A percentile compares a stretch with the other conserved stretches of the same genome.
Conservation (phyloP, 2,797 vertebrate genomes). For the Trematomus bernacchii region DNA sequence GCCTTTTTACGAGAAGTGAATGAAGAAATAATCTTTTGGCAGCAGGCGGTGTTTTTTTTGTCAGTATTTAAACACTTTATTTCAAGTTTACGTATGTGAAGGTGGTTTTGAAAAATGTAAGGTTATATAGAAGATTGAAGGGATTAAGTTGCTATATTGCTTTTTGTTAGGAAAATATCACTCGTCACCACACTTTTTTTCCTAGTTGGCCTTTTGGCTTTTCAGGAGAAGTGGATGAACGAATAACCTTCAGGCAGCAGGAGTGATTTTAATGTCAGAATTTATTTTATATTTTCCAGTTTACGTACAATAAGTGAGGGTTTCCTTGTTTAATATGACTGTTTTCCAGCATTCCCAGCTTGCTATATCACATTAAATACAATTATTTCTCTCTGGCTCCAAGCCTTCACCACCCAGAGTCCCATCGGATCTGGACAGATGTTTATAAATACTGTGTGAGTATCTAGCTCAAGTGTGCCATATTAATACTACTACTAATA, state of each 20-base stretch:
- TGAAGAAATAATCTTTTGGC: too few species aligned
- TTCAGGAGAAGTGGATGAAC: slow-evolving; percentile 8
- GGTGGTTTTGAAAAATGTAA: slow-evolving; percentile 13
- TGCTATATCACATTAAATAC: slow-evolving; percentile 24
- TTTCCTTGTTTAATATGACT: background rate
- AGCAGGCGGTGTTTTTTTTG: too few species aligned
- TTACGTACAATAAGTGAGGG: background rate
- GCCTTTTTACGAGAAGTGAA: too few species aligned
- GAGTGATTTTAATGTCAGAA: slow-evolving; percentile 27
- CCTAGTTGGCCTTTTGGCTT: slow-evolving; percentile 8
- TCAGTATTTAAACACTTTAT: too few species aligned
- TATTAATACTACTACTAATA: slow-evolving; percentile 60
- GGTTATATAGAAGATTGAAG: slow-evolving; percentile 1
- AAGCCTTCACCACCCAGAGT: slow-evolving; percentile 51
- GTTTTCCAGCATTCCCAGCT: slow-evolving; percentile 22
- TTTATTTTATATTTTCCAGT: slow-evolving; percentile 5
- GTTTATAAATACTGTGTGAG: slow-evolving; percentile 69
- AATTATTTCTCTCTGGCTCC: slow-evolving; percentile 57
- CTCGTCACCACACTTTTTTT: too few species aligned
- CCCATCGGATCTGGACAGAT: slow-evolving; percentile 52
- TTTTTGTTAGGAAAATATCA: too few species aligned
- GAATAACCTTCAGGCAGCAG: slow-evolving; percentile 11
- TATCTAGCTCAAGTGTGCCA: slow-evolving; percentile 76
- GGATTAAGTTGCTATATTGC: slow-evolving; percentile 5
- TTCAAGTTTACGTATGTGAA: background rate